Conservation (phyloP, 2,888 invertebrate species). For the Ophion costatus region DNA sequence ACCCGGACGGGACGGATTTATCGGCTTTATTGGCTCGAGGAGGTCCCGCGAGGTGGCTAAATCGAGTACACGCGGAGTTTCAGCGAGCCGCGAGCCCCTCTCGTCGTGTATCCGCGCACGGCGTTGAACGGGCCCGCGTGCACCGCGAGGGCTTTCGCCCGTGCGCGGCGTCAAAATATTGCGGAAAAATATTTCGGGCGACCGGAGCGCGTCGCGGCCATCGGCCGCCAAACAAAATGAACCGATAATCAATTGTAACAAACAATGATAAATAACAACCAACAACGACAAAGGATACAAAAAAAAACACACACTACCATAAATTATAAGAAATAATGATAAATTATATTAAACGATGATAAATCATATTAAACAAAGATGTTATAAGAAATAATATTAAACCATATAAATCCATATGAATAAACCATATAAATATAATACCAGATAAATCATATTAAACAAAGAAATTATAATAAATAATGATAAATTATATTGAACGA, state of each 20-base stretch:
- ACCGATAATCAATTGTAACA: neutral
- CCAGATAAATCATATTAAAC: conserved; percentile 4
- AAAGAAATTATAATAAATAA: no score
- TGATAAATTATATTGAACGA: no score
- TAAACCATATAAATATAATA: no score
- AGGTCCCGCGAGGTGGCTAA: conserved; percentile 63
- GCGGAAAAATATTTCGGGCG: conserved; percentile 2
- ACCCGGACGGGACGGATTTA: conserved; percentile 64
- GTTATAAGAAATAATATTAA: no score
- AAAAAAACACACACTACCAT: no score
- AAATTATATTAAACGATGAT: neutral
- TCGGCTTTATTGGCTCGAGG: conserved; percentile 66
- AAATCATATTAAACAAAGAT: no score
- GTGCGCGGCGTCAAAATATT: conserved; percentile 26
- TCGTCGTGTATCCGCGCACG: conserved; percentile 1
- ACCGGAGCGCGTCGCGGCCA: neutral
- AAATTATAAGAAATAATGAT: no score
- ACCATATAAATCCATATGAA: no score
- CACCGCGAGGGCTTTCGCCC: neutral
- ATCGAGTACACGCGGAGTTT: conserved; percentile 58
- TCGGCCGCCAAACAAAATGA: neutral
- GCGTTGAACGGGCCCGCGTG: neutral
- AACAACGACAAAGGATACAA: no score
- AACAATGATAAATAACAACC: no score
- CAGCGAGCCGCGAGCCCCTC: conserved; percentile 15